Conservation (phyloP, 2,797 vertebrate species). For the Nothura maculosa region DNA sequence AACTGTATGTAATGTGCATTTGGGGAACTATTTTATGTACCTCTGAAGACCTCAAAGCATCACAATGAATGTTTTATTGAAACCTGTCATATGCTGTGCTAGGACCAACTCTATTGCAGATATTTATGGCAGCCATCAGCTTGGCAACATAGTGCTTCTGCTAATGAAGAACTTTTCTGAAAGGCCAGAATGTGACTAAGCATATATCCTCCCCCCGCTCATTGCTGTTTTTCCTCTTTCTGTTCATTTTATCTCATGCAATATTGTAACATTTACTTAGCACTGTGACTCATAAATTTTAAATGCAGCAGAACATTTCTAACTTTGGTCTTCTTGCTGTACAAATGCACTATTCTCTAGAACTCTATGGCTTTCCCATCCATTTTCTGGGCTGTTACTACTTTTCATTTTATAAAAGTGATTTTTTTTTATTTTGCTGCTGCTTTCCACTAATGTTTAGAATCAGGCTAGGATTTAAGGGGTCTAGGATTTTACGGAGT, state of each 20-base stretch:
- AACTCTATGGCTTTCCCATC: background rate
- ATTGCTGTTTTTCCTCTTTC: background rate
- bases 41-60: conserved; percentile 79
- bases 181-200: background rate
- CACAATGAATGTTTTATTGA: conserved; percentile 79
- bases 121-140: conserved; percentile 74
- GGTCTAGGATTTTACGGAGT: background rate
- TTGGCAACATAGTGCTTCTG: background rate
- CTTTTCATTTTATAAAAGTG: background rate
- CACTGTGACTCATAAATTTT: background rate
- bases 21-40: conserved; percentile 79
- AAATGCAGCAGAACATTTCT: background rate
- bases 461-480: background rate
- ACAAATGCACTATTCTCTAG: background rate
- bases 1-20: conserved; percentile 80
- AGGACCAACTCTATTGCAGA: conserved; percentile 62
- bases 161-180: background rate
- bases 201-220: background rate
- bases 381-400: background rate
- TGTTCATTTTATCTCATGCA: background rate
- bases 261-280: background rate
- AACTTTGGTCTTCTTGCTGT: background rate
- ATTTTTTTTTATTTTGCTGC: background rate
- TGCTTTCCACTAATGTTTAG: background rate
- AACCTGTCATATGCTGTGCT: conserved; percentile 52